Percentiles rank a stretch among this genome's conserved stretches.
Evolutionary conservation across 2,888 invertebrate species (phyloP).

Genomic region (Drosophila nigricruria): DNA sequence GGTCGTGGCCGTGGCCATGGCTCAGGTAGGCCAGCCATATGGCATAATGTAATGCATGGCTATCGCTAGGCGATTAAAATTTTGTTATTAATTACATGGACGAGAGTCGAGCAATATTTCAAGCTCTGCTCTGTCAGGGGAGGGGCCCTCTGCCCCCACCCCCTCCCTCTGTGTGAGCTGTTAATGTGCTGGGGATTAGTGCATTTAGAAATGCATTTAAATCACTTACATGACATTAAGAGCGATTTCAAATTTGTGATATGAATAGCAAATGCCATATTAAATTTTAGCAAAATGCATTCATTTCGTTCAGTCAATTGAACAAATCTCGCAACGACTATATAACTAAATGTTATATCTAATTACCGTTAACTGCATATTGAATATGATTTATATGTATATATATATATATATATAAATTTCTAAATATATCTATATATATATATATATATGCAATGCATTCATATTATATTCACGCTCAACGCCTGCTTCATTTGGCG

Average conservation of each 20-base stretch:
- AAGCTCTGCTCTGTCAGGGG: not conserved
- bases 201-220: constrained; percentile 55
- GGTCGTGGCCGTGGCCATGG: not conserved
- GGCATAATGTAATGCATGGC: constrained; percentile 42
- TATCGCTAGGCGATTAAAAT: constrained; percentile 74
- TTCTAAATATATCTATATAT: too few species aligned
- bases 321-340: not conserved
- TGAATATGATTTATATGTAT: not conserved
- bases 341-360: not conserved
- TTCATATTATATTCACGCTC: constrained; percentile 1
- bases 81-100: constrained; percentile 73
- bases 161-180: constrained; percentile 26
- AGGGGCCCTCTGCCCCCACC: rapidly evolving
- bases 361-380: constrained; percentile 13
- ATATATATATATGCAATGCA: not conserved
- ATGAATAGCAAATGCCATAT: constrained; percentile 38
- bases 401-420: too few species aligned
- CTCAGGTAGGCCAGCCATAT: not conserved
- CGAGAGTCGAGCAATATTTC: constrained; percentile 45
- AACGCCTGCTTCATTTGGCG: not conserved
- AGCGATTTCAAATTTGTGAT: constrained; percentile 40
- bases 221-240: constrained; percentile 50
- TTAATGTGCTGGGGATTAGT: constrained; percentile 71
- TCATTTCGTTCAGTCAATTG: constrained; percentile 9
- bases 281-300: constrained; percentile 15